Conservation (phyloP, 2,888 invertebrate genomes). For the Mythimna pallens region DNA sequence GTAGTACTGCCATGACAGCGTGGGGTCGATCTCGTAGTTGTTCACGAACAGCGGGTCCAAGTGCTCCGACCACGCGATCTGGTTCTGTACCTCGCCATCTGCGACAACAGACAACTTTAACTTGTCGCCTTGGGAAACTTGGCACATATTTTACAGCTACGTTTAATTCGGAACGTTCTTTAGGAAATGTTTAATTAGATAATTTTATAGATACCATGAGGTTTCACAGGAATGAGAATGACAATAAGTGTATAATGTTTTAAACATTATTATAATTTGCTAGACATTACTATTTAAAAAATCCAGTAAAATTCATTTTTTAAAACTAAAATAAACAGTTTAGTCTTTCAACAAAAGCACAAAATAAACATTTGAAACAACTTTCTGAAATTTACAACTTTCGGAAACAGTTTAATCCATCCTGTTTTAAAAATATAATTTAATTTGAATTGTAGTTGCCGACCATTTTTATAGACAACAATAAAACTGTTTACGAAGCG, state of each 20-base stretch:
- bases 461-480: constrained; percentile 51
- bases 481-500: constrained; percentile 37
- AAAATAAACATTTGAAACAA: constrained; percentile 22
- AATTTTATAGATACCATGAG: background rate
- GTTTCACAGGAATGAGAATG: background rate
- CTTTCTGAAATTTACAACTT: constrained; percentile 16
- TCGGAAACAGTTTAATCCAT: constrained; percentile 39
- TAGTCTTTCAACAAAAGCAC: constrained; percentile 17
- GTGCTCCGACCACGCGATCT: constrained; percentile 98
- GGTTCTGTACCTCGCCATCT: constrained; percentile 96
- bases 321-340: constrained; percentile 32
- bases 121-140: constrained; percentile 15
- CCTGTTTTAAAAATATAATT: constrained; percentile 51
- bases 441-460: constrained; percentile 33
- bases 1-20: constrained; percentile 99
- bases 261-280: too few species aligned
- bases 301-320: background rate
- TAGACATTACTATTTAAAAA: background rate
- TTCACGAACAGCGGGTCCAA: constrained; percentile 97
- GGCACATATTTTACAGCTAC: constrained; percentile 34
- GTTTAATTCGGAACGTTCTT: constrained; percentile 28
- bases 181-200: constrained; percentile 27
- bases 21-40: constrained; percentile 97
- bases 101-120: constrained; percentile 63
- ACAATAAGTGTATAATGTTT: too few species aligned